Evolutionary conservation across 2,113 vertebrate species (phyloP).

Genomic region (Macroglossus sobrinus): DNA sequence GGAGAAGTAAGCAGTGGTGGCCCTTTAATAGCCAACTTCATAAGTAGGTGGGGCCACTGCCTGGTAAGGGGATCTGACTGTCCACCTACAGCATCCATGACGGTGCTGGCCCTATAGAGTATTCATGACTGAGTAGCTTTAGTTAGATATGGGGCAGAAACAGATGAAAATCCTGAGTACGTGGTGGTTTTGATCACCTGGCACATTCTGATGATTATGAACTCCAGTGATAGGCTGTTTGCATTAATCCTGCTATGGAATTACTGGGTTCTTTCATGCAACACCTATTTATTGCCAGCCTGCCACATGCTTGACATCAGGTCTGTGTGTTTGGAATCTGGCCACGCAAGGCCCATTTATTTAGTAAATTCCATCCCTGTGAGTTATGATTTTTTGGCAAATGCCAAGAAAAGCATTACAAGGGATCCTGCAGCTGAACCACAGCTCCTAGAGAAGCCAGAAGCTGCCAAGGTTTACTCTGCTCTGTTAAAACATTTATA

Average conservation of each 20-base stretch:
- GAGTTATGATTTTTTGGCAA: not conserved
- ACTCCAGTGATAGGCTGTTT: not conserved
- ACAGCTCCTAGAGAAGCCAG: not conserved
- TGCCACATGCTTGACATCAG: not conserved
- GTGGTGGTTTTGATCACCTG: not conserved
- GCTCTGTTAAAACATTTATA: not conserved
- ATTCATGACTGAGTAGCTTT: not conserved
- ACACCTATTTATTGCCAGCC: not conserved
- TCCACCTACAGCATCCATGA: accelerated
- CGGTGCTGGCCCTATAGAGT: not conserved
- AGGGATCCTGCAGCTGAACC: not conserved
- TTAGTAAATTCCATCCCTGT: not conserved
- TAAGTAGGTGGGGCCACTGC: accelerated
- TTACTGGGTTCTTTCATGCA: not conserved
- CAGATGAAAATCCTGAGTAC: not conserved
- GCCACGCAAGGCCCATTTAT: not conserved
- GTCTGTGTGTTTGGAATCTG: not conserved
- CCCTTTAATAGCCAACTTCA: not conserved
- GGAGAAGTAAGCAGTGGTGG: not conserved
- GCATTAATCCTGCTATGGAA: not conserved
- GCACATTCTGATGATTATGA: not conserved
- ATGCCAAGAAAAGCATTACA: not conserved
- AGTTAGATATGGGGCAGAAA: not conserved
- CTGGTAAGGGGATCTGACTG: not conserved
- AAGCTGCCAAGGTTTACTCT: not conserved